phyloP scores from a whole-genome alignment of 30 jellyfish, hydroid and myxozoan genomes.

The Mastigias papua region DNA sequence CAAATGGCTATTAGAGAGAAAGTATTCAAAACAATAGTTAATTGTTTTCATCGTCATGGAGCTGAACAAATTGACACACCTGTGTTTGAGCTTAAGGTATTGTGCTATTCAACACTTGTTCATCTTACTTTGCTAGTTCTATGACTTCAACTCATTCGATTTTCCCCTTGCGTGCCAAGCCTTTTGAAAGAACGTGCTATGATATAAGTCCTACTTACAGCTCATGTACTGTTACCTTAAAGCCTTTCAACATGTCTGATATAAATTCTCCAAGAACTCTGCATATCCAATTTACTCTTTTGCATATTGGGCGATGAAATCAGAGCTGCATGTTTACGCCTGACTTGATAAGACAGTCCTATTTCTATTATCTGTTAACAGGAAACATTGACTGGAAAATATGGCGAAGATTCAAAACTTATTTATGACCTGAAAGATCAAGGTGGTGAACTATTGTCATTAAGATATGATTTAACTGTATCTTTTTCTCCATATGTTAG shows the following conservation, averaged over 20 bases:
- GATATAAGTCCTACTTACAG: too few species aligned
- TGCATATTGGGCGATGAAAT: too few species aligned
- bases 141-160: neutral
- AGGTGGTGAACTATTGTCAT: constrained; percentile 97
- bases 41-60: constrained; percentile 95
- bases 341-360: neutral
- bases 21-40: constrained; percentile 81
- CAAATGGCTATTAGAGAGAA: constrained; percentile 95
- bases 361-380: neutral
- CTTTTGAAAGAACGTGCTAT: too few species aligned
- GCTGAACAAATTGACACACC: constrained; percentile 99
- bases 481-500: constrained; percentile 15
- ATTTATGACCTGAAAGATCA: constrained; percentile 97
- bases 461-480: constrained; percentile 97
- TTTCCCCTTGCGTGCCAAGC: too few species aligned
- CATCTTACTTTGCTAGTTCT: too few species aligned
- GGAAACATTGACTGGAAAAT: constrained; percentile 98
- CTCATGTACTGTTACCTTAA: too few species aligned
- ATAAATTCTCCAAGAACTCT: too few species aligned
- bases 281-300: too few species aligned
- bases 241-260: too few species aligned
- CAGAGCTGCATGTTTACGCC: too few species aligned
- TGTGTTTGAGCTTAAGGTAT: constrained; percentile 95
- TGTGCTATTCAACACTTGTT: neutral
- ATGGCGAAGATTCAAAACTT: constrained; percentile 99